Percentiles rank a stretch among this genome's conserved stretches.
phyloP scores from a whole-genome alignment of 2,888 invertebrate genomes.

The Agrotis exclamationis region DNA sequence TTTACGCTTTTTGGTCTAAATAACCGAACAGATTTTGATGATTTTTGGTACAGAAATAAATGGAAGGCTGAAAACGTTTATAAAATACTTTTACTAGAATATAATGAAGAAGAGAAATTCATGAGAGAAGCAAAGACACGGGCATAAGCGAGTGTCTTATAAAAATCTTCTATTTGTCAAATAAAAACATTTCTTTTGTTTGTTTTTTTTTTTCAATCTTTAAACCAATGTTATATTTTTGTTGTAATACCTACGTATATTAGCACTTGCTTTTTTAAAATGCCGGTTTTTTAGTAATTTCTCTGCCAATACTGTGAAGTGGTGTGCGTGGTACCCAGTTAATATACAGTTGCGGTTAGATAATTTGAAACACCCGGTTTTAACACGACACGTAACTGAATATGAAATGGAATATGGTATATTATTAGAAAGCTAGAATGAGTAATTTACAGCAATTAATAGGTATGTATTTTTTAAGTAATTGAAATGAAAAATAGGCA shows the following conservation, averaged over 20 bases:
- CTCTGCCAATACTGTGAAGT: constrained; percentile 64
- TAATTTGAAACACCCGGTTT: constrained; percentile 56
- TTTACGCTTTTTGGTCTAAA: no score
- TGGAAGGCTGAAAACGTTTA: no score
- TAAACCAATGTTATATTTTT: not conserved
- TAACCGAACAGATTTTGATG: no score
- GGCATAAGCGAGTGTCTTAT: no score
- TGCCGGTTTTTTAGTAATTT: constrained; percentile 52
- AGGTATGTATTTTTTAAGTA: constrained; percentile 21
- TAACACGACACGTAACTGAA: constrained; percentile 54
- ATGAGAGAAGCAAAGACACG: no score
- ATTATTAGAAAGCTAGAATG: constrained; percentile 42
- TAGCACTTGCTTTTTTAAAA: constrained; percentile 32
- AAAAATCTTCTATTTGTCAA: no score
- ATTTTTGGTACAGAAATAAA: no score
- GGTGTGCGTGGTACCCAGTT: constrained; percentile 56
- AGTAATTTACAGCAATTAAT: constrained; percentile 22
- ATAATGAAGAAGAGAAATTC: no score
- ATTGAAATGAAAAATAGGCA: constrained; percentile 23
- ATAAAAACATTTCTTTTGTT: no score
- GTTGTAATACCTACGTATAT: not conserved
- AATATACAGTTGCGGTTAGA: constrained; percentile 58
- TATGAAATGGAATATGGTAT: constrained; percentile 39
- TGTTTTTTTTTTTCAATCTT: not conserved
- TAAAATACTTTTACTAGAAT: no score